Conservation (phyloP, 2,888 invertebrate genomes). For the Pelosia muscerda region DNA sequence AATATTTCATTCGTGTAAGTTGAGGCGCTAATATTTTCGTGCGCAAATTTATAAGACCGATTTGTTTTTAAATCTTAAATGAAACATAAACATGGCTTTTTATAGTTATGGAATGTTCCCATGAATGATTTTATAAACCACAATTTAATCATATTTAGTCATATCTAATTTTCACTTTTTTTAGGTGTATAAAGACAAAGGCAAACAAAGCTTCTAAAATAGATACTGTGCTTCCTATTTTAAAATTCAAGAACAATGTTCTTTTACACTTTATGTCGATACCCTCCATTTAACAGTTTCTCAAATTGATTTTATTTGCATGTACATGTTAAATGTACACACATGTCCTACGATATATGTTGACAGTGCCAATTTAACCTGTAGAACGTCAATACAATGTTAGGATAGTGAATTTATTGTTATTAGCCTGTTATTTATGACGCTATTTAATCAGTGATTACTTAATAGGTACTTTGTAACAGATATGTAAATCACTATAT, state of each 20-base stretch:
- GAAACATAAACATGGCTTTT: neutral
- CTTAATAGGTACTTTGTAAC: neutral
- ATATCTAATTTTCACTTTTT: neutral
- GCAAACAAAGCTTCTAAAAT: neutral
- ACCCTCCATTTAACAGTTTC: constrained; percentile 51
- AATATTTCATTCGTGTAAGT: too few species aligned
- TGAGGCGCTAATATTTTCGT: too few species aligned
- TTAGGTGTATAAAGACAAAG: neutral
- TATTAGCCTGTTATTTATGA: neutral
- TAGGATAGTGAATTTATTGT: neutral
- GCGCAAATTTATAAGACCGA: too few species aligned
- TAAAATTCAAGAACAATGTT: neutral
- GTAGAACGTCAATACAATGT: neutral
- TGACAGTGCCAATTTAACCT: constrained; percentile 37
- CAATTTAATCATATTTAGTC: neutral
- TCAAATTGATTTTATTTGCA: constrained; percentile 43
- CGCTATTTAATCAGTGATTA: neutral
- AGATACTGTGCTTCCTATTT: neutral
- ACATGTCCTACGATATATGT: constrained; percentile 48
- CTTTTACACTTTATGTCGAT: constrained; percentile 23
- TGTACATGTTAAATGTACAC: constrained; percentile 51
- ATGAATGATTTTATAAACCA: neutral
- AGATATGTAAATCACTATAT: neutral
- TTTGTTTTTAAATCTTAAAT: too few species aligned
- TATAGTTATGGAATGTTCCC: neutral